Percentiles rank a stretch among this genome's conserved stretches.
Conservation (phyloP, 2,797 vertebrate species). For the Xenops minutus region DNA sequence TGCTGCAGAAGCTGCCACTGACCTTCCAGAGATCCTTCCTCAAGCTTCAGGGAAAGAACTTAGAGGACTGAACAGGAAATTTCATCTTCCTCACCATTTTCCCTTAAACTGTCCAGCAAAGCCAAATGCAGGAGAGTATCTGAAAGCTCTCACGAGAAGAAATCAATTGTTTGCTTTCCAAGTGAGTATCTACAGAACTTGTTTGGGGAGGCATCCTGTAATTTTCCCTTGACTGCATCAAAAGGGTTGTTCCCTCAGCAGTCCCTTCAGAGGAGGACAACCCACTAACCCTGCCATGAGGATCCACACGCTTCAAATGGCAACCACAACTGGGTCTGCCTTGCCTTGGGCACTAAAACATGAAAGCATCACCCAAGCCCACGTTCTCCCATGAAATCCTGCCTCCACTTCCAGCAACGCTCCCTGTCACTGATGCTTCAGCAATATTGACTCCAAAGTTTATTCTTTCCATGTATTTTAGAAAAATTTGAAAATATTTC, state of each 20-base stretch:
- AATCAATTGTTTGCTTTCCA: rapidly evolving
- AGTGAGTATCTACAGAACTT: background rate
- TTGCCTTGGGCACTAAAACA: background rate
- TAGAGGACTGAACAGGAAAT: background rate
- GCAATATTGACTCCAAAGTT: background rate
- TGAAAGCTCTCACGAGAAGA: background rate
- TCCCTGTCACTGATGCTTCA: background rate
- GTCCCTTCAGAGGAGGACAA: background rate
- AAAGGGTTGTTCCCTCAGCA: background rate
- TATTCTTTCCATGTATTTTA: background rate
- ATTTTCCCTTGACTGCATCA: background rate
- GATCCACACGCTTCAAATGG: background rate
- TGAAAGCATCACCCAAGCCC: background rate
- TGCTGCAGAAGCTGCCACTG: background rate
- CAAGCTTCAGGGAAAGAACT: background rate
- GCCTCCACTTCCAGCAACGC: background rate
- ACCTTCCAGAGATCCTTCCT: background rate
- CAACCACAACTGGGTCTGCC: background rate
- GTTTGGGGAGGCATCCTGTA: background rate
- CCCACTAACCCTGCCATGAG: rapidly evolving
- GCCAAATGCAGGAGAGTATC: background rate
- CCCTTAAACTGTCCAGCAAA: background rate
- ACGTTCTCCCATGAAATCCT: rapidly evolving
- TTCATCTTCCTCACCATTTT: background rate
- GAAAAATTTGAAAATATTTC: background rate